Conservation (phyloP, 2,113 vertebrate genomes). For the Pelodiscus sinensis region DNA sequence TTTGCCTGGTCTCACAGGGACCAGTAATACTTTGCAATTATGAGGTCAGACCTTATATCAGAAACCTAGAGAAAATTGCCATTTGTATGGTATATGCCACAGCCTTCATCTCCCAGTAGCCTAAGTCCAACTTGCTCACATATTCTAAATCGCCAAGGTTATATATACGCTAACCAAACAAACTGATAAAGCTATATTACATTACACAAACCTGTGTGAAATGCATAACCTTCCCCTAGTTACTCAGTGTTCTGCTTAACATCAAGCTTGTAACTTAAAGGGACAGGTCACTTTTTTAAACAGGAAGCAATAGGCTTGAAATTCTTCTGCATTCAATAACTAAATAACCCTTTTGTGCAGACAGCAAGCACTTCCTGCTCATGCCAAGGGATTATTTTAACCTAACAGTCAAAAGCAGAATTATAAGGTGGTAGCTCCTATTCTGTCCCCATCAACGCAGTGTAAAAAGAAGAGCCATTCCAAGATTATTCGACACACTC, state of each 20-base stretch:
- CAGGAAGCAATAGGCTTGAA: constrained; percentile 49
- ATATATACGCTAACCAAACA: background rate
- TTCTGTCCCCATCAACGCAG: constrained; percentile 1
- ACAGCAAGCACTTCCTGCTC: constrained; percentile 30
- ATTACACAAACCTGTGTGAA: background rate
- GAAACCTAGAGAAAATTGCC: constrained; percentile 56
- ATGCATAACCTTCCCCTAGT: background rate
- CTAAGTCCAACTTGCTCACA: background rate
- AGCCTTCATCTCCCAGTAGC: constrained; percentile 25
- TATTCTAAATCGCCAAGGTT: constrained; percentile 28
- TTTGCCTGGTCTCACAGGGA: constrained; percentile 19
- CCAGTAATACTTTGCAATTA: constrained; percentile 43
- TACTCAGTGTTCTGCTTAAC: constrained; percentile 24
- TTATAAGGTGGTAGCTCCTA: constrained; percentile 11
- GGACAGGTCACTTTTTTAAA: constrained; percentile 42
- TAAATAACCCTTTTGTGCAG: constrained; percentile 65
- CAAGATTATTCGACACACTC: constrained; percentile 50
- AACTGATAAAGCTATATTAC: background rate
- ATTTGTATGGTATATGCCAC: constrained; percentile 25
- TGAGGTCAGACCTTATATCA: constrained; percentile 48
- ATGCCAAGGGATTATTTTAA: constrained; percentile 72
- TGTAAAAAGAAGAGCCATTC: constrained; percentile 52
- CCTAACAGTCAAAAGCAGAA: constrained; percentile 57
- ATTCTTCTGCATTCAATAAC: constrained; percentile 68
- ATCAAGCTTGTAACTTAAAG: constrained; percentile 35